Evolutionary conservation across 2,888 invertebrate species (phyloP), one percentile per base, ranked within the genome.

Genomic region (Aporophyla lueneburgensis): DNA sequence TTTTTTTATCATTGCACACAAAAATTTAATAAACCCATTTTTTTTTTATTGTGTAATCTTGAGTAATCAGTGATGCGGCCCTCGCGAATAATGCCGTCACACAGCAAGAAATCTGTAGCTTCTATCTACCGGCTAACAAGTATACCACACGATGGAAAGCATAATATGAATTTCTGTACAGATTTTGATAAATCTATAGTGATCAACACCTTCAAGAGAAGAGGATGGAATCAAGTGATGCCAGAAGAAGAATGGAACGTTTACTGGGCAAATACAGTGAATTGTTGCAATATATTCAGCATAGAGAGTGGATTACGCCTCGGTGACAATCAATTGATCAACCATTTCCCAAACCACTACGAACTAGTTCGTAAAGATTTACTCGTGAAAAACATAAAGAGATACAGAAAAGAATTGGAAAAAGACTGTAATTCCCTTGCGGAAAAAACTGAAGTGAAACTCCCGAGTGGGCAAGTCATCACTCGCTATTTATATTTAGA

Each of bases 291-390:
- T 91, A 97, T 99, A 83, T 99, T 99, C 92, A 99, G 86, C 66
- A 75, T 91, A 49, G 94, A 94, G 24, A 91, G 78, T 51, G 91
- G 92, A 0, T 89, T 88, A 73, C 89, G 94, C 61, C 90, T 94
- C 74, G 97, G 98, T 86, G 99, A 99, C 93, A 98, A 99, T 95
- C 99, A 99, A 95, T 97, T 98, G 63, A 99, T 99, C 81, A 99
- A 99, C 95, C 99, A 99, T 93, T 99, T 99, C 92, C 99, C 99
- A 0, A 99, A 99, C 93, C 99, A 99, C 84, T 99, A 99, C 91
- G 99, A 99, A 93, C 95, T 99, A 71, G 99, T 99, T 0, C 97
- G 99, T 12, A 99, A 99, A 95, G 99, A 99, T 96, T 96, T 99
- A 74, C 97, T 99, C 81, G 99, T 99, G 71, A 99, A 99, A 95